Evolutionary conservation across 2,113 vertebrate genomes (phyloP), one percentile per base, ranked within the genome.

Genomic region (Silurus meridionalis): DNA sequence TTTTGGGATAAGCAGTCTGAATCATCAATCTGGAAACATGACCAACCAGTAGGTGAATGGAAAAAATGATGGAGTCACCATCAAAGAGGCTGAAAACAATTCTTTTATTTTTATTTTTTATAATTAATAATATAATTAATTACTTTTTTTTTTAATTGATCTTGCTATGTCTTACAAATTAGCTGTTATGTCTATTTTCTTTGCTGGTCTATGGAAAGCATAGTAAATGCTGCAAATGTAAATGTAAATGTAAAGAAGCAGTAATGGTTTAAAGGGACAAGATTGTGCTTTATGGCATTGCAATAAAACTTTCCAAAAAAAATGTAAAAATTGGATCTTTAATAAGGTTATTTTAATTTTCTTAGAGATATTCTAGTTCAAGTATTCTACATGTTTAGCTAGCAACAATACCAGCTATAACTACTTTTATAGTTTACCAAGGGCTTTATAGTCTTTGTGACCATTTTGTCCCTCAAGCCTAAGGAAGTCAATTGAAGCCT

Each of bases 1-100:
- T 85, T 11, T n/a, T 82, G 58, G 46, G 83, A 85, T 75, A 14
- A 57, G 67, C 57, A 52, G n/a, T 52, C 7, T 82, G 60, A 86
- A 28, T 80, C 72, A 79, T n/a, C 0, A 13, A n/a, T 57, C 28
- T 87, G 71, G 80, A 23, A 77, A 61, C 72, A 67, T 23, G 72
- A 82, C 25, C 71, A 79, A 57, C 46, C 46, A 25, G 17, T 71
- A 85, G n/a, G 82, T 58, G 66, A 28, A 82, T 61, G 85, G 64
- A 7, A 61, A 60, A 46, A 80, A 80, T 46, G 7, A 46, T 46
- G 57, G 0, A 11, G 46, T 37, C 21, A 13, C 46, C 1, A 21
- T 4, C 75, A 57, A 78, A 57, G 52, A 28, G 52, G n/a, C n/a
- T 78, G 23, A 57, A 84, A 8, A 15, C 66, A 14, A 79, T 9